phyloP scores from a whole-genome alignment of 1,140 invertebrate species.

The Coenobita brevimanus region DNA sequence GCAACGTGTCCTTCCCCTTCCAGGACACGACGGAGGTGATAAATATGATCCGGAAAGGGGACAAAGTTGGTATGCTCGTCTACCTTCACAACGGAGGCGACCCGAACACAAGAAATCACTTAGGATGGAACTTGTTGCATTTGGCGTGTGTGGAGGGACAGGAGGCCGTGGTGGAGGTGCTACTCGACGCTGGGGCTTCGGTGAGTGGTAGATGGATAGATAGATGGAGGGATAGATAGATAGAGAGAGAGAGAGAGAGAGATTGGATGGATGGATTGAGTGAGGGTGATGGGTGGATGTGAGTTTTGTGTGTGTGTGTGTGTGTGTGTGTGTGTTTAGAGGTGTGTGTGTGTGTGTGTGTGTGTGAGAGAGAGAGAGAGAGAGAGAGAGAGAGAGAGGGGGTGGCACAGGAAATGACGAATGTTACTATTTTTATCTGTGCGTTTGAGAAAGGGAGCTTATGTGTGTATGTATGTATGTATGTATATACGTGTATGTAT shows the following conservation, averaged over 20 bases:
- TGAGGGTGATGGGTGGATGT: neutral
- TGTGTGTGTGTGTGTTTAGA: too few relatives aligned
- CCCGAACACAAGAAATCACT: constrained; percentile 37
- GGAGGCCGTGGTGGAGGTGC: constrained; percentile 36
- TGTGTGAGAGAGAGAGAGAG: neutral
- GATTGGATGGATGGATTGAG: neutral
- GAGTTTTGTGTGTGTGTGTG: too few relatives aligned
- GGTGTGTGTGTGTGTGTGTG: neutral
- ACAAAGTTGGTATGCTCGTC: constrained; percentile 39
- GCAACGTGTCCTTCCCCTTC: neutral
- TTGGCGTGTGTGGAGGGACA: constrained; percentile 52
- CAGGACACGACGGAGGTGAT: constrained; percentile 48
- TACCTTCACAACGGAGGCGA: constrained; percentile 52
- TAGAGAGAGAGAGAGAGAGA: too few relatives aligned
- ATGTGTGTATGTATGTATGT: too few relatives aligned
- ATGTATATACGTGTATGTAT: too few relatives aligned
- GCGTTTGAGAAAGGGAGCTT: neutral
- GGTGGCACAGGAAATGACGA: too few relatives aligned
- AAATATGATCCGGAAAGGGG: constrained; percentile 33
- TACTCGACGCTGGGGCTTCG: constrained; percentile 45
- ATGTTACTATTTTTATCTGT: neutral
- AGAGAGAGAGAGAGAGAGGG: neutral
- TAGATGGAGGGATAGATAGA: too few relatives aligned
- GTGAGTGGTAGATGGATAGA: too few relatives aligned
- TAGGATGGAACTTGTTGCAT: constrained; percentile 42